Conservation (phyloP, 2,888 invertebrate genomes). For the Atherix ibis region DNA sequence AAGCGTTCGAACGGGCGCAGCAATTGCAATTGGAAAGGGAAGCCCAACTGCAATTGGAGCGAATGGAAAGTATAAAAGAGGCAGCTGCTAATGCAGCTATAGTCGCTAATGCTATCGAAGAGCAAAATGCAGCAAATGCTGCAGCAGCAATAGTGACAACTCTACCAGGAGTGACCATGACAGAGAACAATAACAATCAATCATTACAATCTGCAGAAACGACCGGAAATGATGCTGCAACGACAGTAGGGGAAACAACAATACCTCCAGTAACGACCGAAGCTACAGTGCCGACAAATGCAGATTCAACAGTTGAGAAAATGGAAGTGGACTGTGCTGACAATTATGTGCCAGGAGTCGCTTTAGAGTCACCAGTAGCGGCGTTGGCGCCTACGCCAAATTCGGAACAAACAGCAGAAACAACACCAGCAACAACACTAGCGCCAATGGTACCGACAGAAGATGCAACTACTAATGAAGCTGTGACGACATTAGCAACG, state of each 20-base stretch:
- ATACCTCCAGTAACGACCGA: background rate
- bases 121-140: slow-evolving; percentile 29
- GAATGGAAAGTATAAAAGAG: slow-evolving; percentile 20
- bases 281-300: slow-evolving; percentile 12
- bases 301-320: slow-evolving; percentile 3
- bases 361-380: background rate
- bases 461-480: too few species aligned
- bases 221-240: slow-evolving; percentile 22
- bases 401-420: slow-evolving; percentile 7
- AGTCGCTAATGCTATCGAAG: slow-evolving; percentile 36
- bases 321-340: slow-evolving; percentile 12
- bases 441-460: slow-evolving; percentile 8
- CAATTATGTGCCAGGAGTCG: too few species aligned
- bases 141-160: slow-evolving; percentile 18
- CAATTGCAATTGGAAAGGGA: slow-evolving; percentile 25
- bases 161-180: slow-evolving; percentile 7
- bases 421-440: too few species aligned
- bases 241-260: slow-evolving; percentile 22
- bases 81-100: slow-evolving; percentile 24
- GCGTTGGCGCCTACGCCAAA: background rate
- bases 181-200: slow-evolving; percentile 8
- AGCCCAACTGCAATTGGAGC: slow-evolving; percentile 25
- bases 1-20: slow-evolving; percentile 45
- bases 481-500: too few species aligned
- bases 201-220: background rate